Conservation (phyloP, 2,888 invertebrate genomes). For the Parnassius glacialis region DNA sequence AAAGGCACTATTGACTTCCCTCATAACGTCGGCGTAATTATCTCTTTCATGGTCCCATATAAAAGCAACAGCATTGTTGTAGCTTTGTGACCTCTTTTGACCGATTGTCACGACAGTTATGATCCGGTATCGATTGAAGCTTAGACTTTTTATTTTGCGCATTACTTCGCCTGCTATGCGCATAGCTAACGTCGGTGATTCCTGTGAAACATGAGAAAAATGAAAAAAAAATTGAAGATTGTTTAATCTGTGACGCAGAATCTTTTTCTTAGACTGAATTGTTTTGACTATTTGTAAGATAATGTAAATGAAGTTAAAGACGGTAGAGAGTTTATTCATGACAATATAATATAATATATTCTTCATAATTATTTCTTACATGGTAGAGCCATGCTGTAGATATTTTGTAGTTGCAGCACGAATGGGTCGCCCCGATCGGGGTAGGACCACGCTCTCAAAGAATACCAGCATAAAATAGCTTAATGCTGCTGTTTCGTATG, state of each 20-base stretch:
- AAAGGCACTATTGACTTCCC: slow-evolving; percentile 49
- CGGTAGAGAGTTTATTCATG: no score
- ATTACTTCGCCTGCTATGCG: slow-evolving; percentile 56
- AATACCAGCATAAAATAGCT: no score
- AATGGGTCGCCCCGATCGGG: no score
- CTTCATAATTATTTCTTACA: no score
- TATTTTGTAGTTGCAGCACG: no score
- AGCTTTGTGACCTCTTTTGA: slow-evolving; percentile 63
- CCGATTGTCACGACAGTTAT: slow-evolving; percentile 57
- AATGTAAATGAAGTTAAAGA: no score
- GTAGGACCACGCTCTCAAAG: no score
- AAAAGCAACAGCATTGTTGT: slow-evolving; percentile 63
- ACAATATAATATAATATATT: no score
- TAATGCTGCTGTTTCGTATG: no score
- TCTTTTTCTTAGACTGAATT: no score
- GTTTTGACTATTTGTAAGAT: no score
- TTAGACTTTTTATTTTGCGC: slow-evolving; percentile 50
- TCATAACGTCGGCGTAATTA: slow-evolving; percentile 45
- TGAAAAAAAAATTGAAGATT: background rate
- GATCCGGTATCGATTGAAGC: slow-evolving; percentile 60
- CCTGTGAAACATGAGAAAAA: slow-evolving; percentile 29
- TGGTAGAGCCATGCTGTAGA: no score
- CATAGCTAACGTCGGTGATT: slow-evolving; percentile 46
- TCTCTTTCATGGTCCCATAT: slow-evolving; percentile 67
- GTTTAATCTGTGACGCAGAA: background rate